A percentile compares a stretch with the other conserved stretches of the same genome.
Conservation (phyloP, 2,888 invertebrate species). For the Tetrapedia diversipes region DNA sequence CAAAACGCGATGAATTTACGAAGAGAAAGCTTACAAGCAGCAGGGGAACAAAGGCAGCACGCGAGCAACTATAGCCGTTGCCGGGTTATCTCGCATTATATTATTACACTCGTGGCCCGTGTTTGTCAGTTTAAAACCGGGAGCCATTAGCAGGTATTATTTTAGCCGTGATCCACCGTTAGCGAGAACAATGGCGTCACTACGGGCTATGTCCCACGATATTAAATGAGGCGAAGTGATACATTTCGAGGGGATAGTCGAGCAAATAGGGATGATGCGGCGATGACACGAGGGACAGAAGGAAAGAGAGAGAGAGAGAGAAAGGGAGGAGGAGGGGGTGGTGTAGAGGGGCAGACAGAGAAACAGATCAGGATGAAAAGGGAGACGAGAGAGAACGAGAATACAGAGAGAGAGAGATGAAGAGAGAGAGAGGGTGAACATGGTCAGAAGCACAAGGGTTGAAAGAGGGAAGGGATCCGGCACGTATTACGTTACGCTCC, state of each 20-base stretch:
- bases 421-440: slow-evolving; percentile 32
- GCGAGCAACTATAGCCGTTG: slow-evolving; percentile 4
- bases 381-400: slow-evolving; percentile 6
- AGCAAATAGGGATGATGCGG: slow-evolving; percentile 70
- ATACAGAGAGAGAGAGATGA: neutral
- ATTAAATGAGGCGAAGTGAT: slow-evolving; percentile 75
- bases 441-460: slow-evolving; percentile 53
- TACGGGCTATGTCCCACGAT: slow-evolving; percentile 68
- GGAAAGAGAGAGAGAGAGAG: slow-evolving; percentile 3
- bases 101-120: slow-evolving; percentile 65
- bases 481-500: slow-evolving; percentile 75
- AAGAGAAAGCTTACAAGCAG: neutral
- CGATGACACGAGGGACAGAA: slow-evolving; percentile 50
- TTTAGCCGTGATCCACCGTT: slow-evolving; percentile 74
- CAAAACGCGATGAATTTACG: slow-evolving; percentile 3
- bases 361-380: neutral
- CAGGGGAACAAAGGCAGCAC: neutral
- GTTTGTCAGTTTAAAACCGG: slow-evolving; percentile 71
- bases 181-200: slow-evolving; percentile 71
- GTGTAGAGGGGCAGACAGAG: neutral
- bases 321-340: slow-evolving; percentile 18
- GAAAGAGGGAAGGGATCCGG: slow-evolving; percentile 39
- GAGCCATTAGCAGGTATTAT: slow-evolving; percentile 78
- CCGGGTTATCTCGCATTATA: slow-evolving; percentile 63
- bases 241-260: slow-evolving; percentile 72